Evolutionary conservation across 2,797 vertebrate species (phyloP).

Genomic region (Sylvilagus floridanus): DNA sequence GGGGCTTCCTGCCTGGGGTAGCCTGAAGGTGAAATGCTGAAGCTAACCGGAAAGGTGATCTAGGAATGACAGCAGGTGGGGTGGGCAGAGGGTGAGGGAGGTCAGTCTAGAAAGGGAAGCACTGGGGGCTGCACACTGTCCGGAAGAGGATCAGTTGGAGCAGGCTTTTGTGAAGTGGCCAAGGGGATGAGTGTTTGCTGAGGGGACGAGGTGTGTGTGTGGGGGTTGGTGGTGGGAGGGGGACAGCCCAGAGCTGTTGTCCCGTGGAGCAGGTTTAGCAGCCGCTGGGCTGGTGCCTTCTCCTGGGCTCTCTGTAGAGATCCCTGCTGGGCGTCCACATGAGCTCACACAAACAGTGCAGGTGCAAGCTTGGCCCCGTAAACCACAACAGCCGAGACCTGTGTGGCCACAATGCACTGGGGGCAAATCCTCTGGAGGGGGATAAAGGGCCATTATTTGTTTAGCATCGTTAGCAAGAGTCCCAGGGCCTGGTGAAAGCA

Average conservation of each 20-base stretch:
- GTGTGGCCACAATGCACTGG: background rate
- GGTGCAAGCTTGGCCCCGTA: conserved; percentile 77
- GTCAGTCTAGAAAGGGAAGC: background rate
- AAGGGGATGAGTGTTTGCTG: background rate
- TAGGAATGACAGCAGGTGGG: background rate
- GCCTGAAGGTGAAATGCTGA: background rate
- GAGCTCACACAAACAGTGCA: conserved; percentile 73
- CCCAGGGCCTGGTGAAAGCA: conserved; percentile 67
- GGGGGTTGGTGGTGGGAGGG: too few relatives aligned
- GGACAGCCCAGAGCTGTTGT: background rate
- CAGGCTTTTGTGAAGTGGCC: background rate
- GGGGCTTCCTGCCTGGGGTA: background rate
- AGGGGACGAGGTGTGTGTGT: background rate
- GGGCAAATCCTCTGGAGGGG: conserved; percentile 56
- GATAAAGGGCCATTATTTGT: conserved; percentile 76
- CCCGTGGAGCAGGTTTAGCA: background rate
- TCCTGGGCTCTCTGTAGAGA: conserved; percentile 44
- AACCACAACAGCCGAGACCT: conserved; percentile 70
- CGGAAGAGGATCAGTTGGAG: background rate
- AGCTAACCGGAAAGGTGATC: background rate
- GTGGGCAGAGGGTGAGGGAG: background rate
- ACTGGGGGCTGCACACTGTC: background rate
- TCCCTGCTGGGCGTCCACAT: background rate
- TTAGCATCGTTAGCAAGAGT: conserved; percentile 75
- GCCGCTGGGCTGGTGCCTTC: background rate